Evolutionary conservation across 2,888 invertebrate genomes (phyloP).

Genomic region (Pollenia griseotomentosa): DNA sequence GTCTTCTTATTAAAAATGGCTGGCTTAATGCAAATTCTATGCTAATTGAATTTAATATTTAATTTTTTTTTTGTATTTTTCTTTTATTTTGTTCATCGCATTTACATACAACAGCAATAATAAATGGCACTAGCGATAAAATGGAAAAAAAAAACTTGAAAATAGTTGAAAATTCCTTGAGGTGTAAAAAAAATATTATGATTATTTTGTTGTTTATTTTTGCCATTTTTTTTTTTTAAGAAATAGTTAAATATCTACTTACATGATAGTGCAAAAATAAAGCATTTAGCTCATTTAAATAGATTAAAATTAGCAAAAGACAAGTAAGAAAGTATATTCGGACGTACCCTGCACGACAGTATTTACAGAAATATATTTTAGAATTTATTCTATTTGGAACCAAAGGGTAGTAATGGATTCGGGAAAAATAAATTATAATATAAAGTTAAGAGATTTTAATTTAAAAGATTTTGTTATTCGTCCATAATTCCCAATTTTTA

Average conservation of each 20-base stretch:
- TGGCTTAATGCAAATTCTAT: slow-evolving; percentile 80
- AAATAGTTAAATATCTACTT: neutral
- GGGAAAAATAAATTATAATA: too few species aligned
- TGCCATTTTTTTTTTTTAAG: neutral
- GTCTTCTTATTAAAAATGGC: slow-evolving; percentile 63
- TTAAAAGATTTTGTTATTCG: too few species aligned
- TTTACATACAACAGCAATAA: slow-evolving; percentile 30
- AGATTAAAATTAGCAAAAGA: too few species aligned
- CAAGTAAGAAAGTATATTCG: too few species aligned
- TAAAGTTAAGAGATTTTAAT: too few species aligned
- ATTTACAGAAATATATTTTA: too few species aligned
- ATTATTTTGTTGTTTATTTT: slow-evolving; percentile 4
- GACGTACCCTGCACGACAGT: too few species aligned
- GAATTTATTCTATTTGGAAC: too few species aligned
- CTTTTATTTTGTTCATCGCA: neutral
- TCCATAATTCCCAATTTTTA: too few species aligned
- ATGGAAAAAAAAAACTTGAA: slow-evolving; percentile 16
- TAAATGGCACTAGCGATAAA: slow-evolving; percentile 29
- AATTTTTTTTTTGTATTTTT: neutral
- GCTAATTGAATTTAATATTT: slow-evolving; percentile 78
- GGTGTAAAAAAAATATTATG: slow-evolving; percentile 47
- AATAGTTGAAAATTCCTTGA: slow-evolving; percentile 43
- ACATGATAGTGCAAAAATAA: neutral
- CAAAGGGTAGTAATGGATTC: too few species aligned
- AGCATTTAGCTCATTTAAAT: neutral